Percentiles rank a stretch among this genome's conserved stretches.
Conservation (phyloP, 2,797 vertebrate genomes). For the Pristis pectinata region DNA sequence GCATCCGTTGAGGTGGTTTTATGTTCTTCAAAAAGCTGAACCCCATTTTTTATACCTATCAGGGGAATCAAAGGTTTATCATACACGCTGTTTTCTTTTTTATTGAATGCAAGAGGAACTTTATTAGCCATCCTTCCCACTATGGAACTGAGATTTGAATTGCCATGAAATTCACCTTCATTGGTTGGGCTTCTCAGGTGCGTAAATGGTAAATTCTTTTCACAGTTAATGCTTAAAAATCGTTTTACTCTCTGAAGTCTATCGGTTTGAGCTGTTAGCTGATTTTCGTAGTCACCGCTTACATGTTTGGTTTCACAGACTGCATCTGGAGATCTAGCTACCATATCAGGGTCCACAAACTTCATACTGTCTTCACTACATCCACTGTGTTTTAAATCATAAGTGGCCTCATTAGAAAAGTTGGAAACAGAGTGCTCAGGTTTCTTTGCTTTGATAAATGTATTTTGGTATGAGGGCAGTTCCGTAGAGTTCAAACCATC, state of each 20-base stretch:
- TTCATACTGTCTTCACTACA: conserved; percentile 50
- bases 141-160: conserved; percentile 56
- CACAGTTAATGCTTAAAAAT: conserved; percentile 76
- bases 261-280: conserved; percentile 52
- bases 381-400: conserved; percentile 78
- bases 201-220: conserved; percentile 66
- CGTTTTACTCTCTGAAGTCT: conserved; percentile 73
- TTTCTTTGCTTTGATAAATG: conserved; percentile 58
- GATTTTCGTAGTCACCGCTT: conserved; percentile 9
- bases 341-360: conserved; percentile 57
- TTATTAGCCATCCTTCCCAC: conserved; percentile 61
- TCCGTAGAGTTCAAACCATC: conserved; percentile 70
- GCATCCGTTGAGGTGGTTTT: conserved; percentile 37
- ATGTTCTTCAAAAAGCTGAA: conserved; percentile 20
- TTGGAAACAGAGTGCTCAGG: conserved; percentile 74
- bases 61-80: conserved; percentile 19
- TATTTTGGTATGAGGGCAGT: conserved; percentile 72
- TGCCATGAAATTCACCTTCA: conserved; percentile 60
- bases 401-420: conserved; percentile 80
- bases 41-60: conserved; percentile 9
- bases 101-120: conserved; percentile 56
- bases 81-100: conserved; percentile 53
- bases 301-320: conserved; percentile 66
- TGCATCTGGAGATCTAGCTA: conserved; percentile 64
- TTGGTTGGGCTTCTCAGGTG: conserved; percentile 57